These are phyloP conservation scores for Herpetotheres cachinnans DNA, from an alignment of 2,113 vertebrate species.

Conservation along the genomic window DNA sequence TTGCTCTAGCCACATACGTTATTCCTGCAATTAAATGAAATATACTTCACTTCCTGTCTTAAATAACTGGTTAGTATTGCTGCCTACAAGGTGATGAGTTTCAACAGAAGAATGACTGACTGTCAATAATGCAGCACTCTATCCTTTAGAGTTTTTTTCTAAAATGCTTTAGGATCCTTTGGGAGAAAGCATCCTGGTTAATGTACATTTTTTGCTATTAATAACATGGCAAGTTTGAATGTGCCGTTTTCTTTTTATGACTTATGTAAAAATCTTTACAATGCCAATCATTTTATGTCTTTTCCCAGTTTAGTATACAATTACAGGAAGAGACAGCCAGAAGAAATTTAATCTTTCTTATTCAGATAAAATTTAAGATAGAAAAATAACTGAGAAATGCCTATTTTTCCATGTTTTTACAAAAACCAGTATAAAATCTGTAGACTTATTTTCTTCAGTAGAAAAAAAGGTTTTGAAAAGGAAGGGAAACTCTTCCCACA, in stretches of 20 bases:
- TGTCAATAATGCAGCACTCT: not conserved
- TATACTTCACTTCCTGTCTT: conserved; percentile 25
- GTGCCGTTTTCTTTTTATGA: not conserved
- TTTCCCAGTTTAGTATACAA: not conserved
- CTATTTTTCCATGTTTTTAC: not conserved
- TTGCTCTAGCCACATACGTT: not conserved
- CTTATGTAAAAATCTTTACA: not conserved
- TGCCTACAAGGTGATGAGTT: not conserved
- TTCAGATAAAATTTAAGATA: not conserved
- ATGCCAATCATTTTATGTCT: not conserved
- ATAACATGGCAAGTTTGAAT: not conserved
- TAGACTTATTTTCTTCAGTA: not conserved
- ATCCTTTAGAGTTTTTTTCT: not conserved
- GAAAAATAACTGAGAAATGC: not conserved
- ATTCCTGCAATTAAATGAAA: conserved; percentile 19
- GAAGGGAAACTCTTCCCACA: not conserved
- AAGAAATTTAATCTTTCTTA: not conserved
- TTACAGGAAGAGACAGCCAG: not conserved
- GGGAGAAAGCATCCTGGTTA: not conserved
- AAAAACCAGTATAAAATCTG: not conserved
- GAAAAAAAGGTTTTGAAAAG: not conserved
- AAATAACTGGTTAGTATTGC: not conserved
- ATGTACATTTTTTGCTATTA: not conserved
- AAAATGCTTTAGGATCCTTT: not conserved
- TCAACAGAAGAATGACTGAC: not conserved